phyloP scores from a whole-genome alignment of 2,888 invertebrate genomes.

The Hypena proboscidalis region DNA sequence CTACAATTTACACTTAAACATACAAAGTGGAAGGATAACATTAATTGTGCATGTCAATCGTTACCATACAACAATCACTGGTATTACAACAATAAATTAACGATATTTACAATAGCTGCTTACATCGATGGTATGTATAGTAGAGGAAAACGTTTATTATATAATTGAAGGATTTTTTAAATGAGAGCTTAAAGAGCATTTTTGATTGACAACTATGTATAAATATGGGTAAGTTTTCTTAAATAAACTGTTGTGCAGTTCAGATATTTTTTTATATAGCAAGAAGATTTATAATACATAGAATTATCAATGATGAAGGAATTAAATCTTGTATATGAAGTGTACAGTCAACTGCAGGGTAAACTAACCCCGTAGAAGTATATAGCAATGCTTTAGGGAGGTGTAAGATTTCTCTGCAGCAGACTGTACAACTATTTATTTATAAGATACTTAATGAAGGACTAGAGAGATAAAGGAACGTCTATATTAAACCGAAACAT shows the following conservation, averaged over 20 bases:
- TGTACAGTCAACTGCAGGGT: no score
- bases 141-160: not conserved
- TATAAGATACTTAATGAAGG: no score
- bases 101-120: conserved; percentile 48
- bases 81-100: conserved; percentile 50
- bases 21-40: conserved; percentile 39
- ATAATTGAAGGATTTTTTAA: not conserved
- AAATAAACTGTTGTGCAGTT: not conserved
- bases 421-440: no score
- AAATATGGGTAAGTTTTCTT: not conserved
- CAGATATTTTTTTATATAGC: no score
- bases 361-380: no score
- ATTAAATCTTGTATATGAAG: no score
- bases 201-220: not conserved
- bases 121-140: conserved; percentile 10
- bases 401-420: no score
- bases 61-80: conserved; percentile 23
- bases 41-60: conserved; percentile 38
- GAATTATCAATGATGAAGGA: no score
- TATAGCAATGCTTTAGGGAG: no score
- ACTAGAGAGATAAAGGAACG: no score
- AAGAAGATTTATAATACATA: no score
- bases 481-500: no score
- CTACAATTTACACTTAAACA: conserved; percentile 14
- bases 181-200: not conserved